Percentiles rank a stretch among this genome's conserved stretches.
Conservation (phyloP, 1,140 invertebrate species). For the Brachionus plicatilis region DNA sequence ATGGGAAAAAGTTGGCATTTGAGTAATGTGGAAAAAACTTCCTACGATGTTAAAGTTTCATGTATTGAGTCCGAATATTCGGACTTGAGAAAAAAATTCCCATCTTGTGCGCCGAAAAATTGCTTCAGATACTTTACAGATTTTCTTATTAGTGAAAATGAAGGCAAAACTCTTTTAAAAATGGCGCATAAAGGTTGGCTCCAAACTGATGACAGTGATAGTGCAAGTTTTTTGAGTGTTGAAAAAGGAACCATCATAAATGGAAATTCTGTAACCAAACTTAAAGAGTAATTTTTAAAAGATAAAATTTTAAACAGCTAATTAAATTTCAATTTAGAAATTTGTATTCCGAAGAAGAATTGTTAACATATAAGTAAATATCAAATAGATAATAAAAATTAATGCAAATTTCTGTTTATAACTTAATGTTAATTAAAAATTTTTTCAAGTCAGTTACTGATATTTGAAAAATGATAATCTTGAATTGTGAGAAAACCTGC, state of each 20-base stretch:
- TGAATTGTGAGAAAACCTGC: no score
- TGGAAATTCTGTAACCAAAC: background rate
- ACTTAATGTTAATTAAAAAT: no score
- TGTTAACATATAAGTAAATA: background rate
- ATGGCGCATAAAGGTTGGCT: background rate
- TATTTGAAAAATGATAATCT: background rate
- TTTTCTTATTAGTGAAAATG: background rate
- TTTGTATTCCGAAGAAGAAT: background rate
- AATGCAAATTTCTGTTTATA: no score
- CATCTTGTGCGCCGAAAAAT: background rate
- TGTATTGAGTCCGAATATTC: background rate
- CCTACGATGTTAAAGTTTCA: background rate
- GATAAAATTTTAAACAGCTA: background rate
- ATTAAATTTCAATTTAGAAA: background rate
- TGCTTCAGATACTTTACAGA: conserved; percentile 29
- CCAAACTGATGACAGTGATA: background rate
- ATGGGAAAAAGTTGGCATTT: conserved; percentile 18
- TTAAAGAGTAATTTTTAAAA: background rate
- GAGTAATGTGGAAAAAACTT: conserved; percentile 27
- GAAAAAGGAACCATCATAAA: background rate
- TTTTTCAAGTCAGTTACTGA: background rate
- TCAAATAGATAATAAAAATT: background rate
- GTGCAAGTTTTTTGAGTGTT: background rate
- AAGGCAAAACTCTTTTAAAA: background rate
- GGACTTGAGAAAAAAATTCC: background rate